Conservation (phyloP, 2,888 invertebrate species). For the Amblyteles armatorius region DNA sequence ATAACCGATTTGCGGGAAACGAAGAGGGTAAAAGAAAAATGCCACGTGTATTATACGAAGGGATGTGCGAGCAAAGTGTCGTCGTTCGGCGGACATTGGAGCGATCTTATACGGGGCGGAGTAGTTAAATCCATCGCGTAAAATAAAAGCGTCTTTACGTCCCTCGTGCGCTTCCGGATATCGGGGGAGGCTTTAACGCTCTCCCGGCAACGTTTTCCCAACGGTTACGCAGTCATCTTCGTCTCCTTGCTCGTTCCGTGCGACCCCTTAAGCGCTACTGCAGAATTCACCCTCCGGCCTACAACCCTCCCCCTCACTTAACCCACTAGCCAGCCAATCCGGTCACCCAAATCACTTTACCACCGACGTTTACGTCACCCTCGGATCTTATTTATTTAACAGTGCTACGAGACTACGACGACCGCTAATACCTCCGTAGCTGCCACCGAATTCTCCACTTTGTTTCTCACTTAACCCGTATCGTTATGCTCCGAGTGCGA, state of each 20-base stretch:
- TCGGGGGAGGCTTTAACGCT: slow-evolving; percentile 36
- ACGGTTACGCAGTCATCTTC: slow-evolving; percentile 45
- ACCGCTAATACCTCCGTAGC: slow-evolving; percentile 46
- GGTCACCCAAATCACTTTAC: slow-evolving; percentile 79
- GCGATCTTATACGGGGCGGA: slow-evolving; percentile 30
- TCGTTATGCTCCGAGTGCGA: slow-evolving; percentile 23
- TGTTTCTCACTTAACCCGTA: background rate
- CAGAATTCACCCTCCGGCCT: slow-evolving; percentile 36
- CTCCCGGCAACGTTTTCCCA: slow-evolving; percentile 18
- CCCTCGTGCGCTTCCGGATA: slow-evolving; percentile 48
- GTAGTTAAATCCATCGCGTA: slow-evolving; percentile 78
- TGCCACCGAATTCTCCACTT: slow-evolving; percentile 10
- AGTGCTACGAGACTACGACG: slow-evolving; percentile 35
- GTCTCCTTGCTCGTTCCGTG: slow-evolving; percentile 12
- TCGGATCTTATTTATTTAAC: slow-evolving; percentile 81
- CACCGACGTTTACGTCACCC: slow-evolving; percentile 78
- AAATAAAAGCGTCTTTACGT: slow-evolving; percentile 79
- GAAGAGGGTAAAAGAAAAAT: background rate
- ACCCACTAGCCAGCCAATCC: slow-evolving; percentile 76
- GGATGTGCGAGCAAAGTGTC: background rate
- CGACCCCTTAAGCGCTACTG: background rate
- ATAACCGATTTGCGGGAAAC: slow-evolving; percentile 40
- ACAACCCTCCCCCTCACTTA: slow-evolving; percentile 71
- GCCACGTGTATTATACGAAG: background rate
- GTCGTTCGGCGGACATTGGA: slow-evolving; percentile 25